Conservation (phyloP, 2,797 vertebrate genomes). For the Cirrhinus molitorella region DNA sequence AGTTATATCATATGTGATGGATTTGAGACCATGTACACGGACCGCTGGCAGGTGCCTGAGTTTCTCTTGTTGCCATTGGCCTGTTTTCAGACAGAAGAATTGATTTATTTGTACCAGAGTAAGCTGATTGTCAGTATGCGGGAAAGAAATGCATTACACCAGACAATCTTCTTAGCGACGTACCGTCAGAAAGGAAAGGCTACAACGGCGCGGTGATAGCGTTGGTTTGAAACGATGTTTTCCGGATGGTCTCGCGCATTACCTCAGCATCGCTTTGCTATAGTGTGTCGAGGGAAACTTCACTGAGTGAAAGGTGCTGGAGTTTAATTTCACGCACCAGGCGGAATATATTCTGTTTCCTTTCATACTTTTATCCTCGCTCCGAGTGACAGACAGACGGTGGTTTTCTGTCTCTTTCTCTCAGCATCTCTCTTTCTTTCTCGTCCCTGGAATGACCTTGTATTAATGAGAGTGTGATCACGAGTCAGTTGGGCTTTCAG, state of each 20-base stretch:
- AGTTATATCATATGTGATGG: neutral
- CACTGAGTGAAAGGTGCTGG: constrained; percentile 5
- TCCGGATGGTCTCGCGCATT: neutral
- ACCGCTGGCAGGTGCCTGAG: neutral
- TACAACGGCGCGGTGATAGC: neutral
- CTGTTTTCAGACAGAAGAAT: constrained; percentile 26
- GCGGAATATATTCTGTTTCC: constrained; percentile 1
- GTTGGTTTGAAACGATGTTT: neutral
- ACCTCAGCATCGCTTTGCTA: neutral
- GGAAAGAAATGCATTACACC: constrained; percentile 17
- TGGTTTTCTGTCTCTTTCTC: constrained; percentile 20
- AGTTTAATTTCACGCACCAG: constrained; percentile 35
- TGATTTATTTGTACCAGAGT: constrained; percentile 29
- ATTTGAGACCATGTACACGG: neutral
- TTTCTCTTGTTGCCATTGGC: neutral
- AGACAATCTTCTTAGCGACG: constrained; percentile 3
- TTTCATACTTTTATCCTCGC: constrained; percentile 7
- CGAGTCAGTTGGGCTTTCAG: constrained; percentile 78
- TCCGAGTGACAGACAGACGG: neutral
- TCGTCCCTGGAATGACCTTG: constrained; percentile 83
- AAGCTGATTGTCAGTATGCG: constrained; percentile 20
- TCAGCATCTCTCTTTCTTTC: constrained; percentile 50
- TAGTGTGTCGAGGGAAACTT: constrained; percentile 3
- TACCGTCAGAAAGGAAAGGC: neutral
- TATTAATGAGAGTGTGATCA: constrained; percentile 83